Base-by-base conservation (phyloP, 2,888 invertebrate genomes). In the Protonemura montana region DNA sequence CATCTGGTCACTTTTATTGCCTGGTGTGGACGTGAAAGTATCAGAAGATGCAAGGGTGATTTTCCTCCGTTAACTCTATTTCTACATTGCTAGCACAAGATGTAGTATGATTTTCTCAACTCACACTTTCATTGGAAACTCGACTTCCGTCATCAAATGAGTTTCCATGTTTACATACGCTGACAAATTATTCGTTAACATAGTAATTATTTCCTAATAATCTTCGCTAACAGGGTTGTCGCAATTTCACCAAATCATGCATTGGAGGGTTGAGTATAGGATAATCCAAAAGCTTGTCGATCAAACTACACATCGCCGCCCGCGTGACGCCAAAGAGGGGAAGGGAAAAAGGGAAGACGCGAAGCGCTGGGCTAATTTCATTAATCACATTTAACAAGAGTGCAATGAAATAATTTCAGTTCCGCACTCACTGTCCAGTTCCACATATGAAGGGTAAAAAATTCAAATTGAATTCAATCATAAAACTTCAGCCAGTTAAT, bases 191-290 rank as follows among this genome's bases (percentile, higher is more conserved):
- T 59, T 59, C 59, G 59, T 59, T 59, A 59, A 21, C 13, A 59
- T 59, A 78, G 78, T 78, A 78, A 78, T 78, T 78, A 78, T 78
- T 78, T 78, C 28, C 10, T 78, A 78, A 78, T 78, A 26, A 78
- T 78, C 78, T 78, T 78, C 78, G 7, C 10, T 78, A 78, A 78
- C 78, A 26, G 26, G 26, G 27, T 78, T 25, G 78, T 27, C 27
- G 78, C 26, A 78, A 78, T 78, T 78, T 26, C 27, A 78, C 25
- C 78, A 78, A 25, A 78, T 78, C 28, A 28, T 28, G 28, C 28
- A 78, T 78, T 78, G 27, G 78, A 21, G 78, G 78, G 27, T 78
- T 78, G 28, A 5, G 78, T 78, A 78, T n/a, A 78, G 78, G 1
- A 2, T 10, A 10, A 21, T 2, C 59, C 59, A 59, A 59, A 59